A percentile compares a stretch with the other conserved stretches of the same genome.
phyloP scores from a whole-genome alignment of 2,888 invertebrate genomes.

The Pyrgus malvae region DNA sequence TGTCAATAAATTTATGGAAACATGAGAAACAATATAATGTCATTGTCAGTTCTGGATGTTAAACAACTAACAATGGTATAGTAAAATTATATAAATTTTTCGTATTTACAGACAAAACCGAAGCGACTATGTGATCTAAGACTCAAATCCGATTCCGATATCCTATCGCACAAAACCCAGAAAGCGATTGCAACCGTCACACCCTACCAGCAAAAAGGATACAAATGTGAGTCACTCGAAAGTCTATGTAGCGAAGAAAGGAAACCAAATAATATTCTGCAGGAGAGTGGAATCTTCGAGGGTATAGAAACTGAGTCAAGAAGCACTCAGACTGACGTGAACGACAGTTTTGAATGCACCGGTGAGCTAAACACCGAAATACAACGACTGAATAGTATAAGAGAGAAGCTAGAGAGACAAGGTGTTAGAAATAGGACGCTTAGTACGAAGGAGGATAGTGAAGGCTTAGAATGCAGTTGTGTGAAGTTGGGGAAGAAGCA shows the following conservation, averaged over 20 bases:
- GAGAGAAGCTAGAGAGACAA: constrained; percentile 83
- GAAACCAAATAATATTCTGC: constrained; percentile 82
- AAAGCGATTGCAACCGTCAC: constrained; percentile 85
- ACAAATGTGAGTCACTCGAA: constrained; percentile 73
- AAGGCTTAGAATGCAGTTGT: constrained; percentile 74
- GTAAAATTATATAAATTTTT: constrained; percentile 27
- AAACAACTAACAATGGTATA: constrained; percentile 7
- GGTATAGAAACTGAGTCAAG: constrained; percentile 76
- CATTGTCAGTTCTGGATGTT: constrained; percentile 3
- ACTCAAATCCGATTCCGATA: constrained; percentile 65
- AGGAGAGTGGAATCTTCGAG: constrained; percentile 89
- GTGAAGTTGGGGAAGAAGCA: constrained; percentile 81
- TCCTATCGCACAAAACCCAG: constrained; percentile 67
- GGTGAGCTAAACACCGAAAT: constrained; percentile 83
- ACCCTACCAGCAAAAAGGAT: constrained; percentile 80
- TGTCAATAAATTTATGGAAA: neutral
- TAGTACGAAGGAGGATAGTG: constrained; percentile 65
- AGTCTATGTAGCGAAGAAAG: constrained; percentile 69
- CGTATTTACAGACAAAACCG: constrained; percentile 64
- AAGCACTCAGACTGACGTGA: constrained; percentile 81
- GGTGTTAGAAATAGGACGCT: constrained; percentile 76
- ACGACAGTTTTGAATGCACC: constrained; percentile 75
- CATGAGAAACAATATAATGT: constrained; percentile 16
- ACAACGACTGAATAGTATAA: constrained; percentile 84
- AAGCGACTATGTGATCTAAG: constrained; percentile 68